Conservation (phyloP, 2,113 vertebrate species). For the Pelobates fuscus region DNA sequence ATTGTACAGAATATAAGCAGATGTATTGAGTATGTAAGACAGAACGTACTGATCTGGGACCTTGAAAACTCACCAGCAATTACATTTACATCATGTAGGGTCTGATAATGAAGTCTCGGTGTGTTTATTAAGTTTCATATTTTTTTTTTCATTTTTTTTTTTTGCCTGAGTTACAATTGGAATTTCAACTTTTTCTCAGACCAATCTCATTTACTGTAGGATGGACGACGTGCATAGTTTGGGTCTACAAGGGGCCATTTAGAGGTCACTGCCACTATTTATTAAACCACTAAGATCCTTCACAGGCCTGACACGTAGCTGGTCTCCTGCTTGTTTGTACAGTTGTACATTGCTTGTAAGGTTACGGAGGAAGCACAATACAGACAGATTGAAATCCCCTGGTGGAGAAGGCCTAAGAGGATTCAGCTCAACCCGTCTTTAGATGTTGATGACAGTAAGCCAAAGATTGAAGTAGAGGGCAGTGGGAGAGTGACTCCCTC, state of each 20-base stretch:
- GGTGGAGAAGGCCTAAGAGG: constrained; percentile 47
- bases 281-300: constrained; percentile 42
- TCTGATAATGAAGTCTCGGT: constrained; percentile 1
- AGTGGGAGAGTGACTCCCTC: constrained; percentile 46
- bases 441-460: constrained; percentile 43
- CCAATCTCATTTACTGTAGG: constrained; percentile 19
- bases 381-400: constrained; percentile 53
- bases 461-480: constrained; percentile 37
- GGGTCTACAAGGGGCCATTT: constrained; percentile 33
- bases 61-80: background rate
- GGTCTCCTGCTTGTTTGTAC: constrained; percentile 60
- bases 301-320: constrained; percentile 59
- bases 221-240: constrained; percentile 35
- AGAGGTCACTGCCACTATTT: constrained; percentile 54
- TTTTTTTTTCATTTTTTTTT: background rate
- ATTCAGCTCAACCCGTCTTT: background rate
- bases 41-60: background rate
- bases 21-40: background rate
- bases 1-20: background rate
- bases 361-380: constrained; percentile 56
- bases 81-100: background rate
- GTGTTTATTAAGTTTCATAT: constrained; percentile 35
- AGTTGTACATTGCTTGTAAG: constrained; percentile 58
- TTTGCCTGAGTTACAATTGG: constrained; percentile 25
- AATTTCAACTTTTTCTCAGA: constrained; percentile 8